Percentiles rank a stretch among this genome's conserved stretches.
phyloP scores from a whole-genome alignment of 2,888 invertebrate species.

The Xestoiulus laeticollis region DNA sequence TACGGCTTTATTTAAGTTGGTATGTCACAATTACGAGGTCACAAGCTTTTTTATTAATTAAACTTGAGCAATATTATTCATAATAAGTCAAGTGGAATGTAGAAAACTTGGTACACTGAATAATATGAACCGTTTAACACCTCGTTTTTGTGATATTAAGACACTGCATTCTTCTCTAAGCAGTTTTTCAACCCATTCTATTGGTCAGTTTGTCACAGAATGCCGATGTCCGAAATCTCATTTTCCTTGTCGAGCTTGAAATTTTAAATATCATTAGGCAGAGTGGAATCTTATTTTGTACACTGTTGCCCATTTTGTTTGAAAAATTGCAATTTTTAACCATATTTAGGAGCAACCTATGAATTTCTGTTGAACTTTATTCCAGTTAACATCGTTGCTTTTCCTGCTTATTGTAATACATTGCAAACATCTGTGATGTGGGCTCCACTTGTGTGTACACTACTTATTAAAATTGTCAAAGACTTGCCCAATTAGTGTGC shows the following conservation, averaged over 20 bases:
- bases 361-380: not conserved
- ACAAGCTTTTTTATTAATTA: not conserved
- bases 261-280: not conserved
- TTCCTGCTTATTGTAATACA: not conserved
- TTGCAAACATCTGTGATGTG: slow-evolving; percentile 41
- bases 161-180: not conserved
- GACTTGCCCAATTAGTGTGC: not conserved
- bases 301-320: not conserved
- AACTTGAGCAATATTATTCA: not conserved
- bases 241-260: not conserved
- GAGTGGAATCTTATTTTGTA: not conserved
- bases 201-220: not conserved
- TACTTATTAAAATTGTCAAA: slow-evolving; percentile 28
- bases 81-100: not conserved
- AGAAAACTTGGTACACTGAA: not conserved
- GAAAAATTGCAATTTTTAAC: not conserved
- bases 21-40: not conserved
- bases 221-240: not conserved
- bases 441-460: slow-evolving; percentile 2
- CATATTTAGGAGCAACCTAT: not conserved
- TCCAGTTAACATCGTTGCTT: not conserved
- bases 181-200: not conserved
- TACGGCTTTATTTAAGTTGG: not conserved
- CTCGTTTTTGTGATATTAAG: not conserved
- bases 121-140: not conserved